These are phyloP conservation scores for Isoperla grammatica DNA, from an alignment of 2,888 invertebrate species.

Conservation along the genomic window DNA sequence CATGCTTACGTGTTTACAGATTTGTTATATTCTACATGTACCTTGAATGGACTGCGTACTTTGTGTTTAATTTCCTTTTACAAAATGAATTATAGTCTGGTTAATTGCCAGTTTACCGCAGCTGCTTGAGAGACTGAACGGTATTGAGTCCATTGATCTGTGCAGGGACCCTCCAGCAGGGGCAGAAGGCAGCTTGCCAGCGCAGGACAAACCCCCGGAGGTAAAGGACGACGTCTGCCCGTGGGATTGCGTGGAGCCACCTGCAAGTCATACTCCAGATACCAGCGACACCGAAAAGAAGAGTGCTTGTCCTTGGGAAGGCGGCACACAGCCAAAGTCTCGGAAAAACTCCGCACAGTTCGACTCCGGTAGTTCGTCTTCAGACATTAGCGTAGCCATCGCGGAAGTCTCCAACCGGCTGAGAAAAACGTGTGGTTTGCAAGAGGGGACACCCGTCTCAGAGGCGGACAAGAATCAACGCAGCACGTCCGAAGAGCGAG, in stretches of 20 bases:
- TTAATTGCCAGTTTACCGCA: too few species aligned
- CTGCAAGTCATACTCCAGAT: constrained; percentile 26
- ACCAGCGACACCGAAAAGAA: constrained; percentile 38
- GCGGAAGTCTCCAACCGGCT: constrained; percentile 54
- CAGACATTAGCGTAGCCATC: constrained; percentile 59
- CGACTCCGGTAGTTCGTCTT: constrained; percentile 68
- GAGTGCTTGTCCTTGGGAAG: constrained; percentile 36
- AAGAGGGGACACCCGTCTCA: constrained; percentile 48
- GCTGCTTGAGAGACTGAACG: too few species aligned
- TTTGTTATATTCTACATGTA: too few species aligned
- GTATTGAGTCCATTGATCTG: too few species aligned
- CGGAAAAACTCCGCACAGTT: constrained; percentile 62
- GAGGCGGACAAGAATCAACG: constrained; percentile 42
- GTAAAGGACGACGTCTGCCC: constrained; percentile 35
- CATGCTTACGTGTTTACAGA: too few species aligned
- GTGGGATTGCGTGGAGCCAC: constrained; percentile 31
- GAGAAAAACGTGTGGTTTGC: constrained; percentile 56
- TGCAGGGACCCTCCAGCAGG: constrained; percentile 29
- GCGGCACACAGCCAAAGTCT: constrained; percentile 38
- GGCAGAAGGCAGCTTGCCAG: constrained; percentile 27
- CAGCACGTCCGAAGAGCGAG: constrained; percentile 36
- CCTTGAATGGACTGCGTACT: too few species aligned
- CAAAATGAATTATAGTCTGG: too few species aligned
- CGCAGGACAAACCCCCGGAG: constrained; percentile 36
- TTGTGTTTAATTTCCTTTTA: too few species aligned